Conservation (phyloP, 23 tunicate species). For the Phallusia fumigata region DNA sequence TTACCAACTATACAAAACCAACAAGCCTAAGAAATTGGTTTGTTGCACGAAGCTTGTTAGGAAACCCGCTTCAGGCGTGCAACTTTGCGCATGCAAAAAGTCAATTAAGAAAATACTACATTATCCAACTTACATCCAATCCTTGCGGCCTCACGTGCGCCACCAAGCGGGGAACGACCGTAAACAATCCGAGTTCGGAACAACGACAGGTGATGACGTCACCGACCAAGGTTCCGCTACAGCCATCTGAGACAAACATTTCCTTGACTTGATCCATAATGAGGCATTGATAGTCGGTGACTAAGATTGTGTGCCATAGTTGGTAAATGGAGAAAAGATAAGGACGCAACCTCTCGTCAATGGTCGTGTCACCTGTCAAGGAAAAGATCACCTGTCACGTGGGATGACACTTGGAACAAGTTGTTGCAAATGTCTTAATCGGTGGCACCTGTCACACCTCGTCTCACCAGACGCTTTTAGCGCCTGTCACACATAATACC, state of each 20-base stretch:
- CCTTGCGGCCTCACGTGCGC: not conserved
- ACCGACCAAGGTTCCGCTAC: not conserved
- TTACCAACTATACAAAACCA: too few relatives aligned
- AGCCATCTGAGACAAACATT: not conserved
- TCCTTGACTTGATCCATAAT: not conserved
- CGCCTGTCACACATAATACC: too few relatives aligned
- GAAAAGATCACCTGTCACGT: too few relatives aligned
- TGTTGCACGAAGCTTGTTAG: too few relatives aligned
- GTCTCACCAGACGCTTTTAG: too few relatives aligned
- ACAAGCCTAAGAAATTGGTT: too few relatives aligned
- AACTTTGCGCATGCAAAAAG: too few relatives aligned
- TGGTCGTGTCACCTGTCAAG: not conserved
- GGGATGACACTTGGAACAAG: too few relatives aligned
- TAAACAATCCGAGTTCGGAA: not conserved
- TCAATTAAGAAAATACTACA: too few relatives aligned
- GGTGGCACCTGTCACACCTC: too few relatives aligned
- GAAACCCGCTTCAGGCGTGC: too few relatives aligned
- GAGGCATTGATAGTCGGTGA: not conserved
- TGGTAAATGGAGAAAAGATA: not conserved
- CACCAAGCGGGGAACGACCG: not conserved
- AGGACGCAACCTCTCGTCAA: not conserved
- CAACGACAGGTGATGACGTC: not conserved
- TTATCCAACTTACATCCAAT: not conserved
- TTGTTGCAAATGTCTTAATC: too few relatives aligned
- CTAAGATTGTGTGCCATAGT: not conserved